These are phyloP conservation scores for Caenorhabditis becei DNA, from an alignment of 2,888 invertebrate species.

Conservation along the genomic window DNA sequence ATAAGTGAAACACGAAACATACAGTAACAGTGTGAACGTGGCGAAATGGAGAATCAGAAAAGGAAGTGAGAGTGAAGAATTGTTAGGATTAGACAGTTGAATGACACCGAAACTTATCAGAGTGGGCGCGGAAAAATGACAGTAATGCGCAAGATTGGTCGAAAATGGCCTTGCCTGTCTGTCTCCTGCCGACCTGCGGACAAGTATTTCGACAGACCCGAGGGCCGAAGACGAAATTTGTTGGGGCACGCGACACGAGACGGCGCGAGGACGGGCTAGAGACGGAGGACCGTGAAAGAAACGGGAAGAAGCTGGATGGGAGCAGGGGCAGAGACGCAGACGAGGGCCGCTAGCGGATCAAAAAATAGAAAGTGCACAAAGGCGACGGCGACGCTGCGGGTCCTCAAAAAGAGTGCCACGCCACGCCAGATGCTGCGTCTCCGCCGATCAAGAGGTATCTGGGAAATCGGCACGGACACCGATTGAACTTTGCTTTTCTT, in stretches of 20 bases:
- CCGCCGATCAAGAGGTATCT: constrained; percentile 29
- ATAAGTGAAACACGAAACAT: no score
- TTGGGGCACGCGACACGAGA: constrained; percentile 34
- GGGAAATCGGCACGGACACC: not conserved
- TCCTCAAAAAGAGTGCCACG: constrained; percentile 43
- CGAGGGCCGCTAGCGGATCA: constrained; percentile 32
- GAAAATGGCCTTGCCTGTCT: constrained; percentile 43
- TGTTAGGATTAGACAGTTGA: not conserved
- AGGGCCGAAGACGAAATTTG: constrained; percentile 41
- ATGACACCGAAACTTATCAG: constrained; percentile 28
- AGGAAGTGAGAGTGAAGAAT: no score
- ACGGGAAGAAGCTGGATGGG: constrained; percentile 29
- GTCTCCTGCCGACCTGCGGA: constrained; percentile 5
- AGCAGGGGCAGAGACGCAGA: constrained; percentile 40
- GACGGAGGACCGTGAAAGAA: constrained; percentile 38
- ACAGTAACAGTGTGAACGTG: no score
- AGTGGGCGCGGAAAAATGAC: constrained; percentile 10
- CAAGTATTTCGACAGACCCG: constrained; percentile 33
- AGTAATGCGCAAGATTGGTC: constrained; percentile 37
- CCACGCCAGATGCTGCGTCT: constrained; percentile 15
- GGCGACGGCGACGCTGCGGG: constrained; percentile 35
- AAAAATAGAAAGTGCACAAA: constrained; percentile 54
- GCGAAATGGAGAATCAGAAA: no score
- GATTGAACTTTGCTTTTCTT: constrained; percentile 1
- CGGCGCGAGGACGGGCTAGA: constrained; percentile 23